Percentiles rank a stretch among this genome's conserved stretches.
These are phyloP conservation scores for zebrafish (Danio rerio) DNA, from an alignment of 2,113 vertebrate species.

Conservation along the genomic window DNA sequence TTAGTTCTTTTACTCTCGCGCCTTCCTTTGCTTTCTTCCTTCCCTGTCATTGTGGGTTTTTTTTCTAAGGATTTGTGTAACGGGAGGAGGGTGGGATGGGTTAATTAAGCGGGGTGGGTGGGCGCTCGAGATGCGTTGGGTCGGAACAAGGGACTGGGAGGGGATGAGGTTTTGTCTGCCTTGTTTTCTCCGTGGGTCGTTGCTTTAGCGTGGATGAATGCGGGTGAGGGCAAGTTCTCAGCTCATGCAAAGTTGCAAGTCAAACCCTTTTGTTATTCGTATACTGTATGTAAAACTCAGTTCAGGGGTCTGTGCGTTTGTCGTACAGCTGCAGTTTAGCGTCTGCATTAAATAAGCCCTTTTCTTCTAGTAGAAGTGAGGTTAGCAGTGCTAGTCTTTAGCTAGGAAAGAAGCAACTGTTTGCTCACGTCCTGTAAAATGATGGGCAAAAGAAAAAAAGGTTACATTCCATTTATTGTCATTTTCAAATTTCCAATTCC, in stretches of 20 bases:
- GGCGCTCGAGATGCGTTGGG: background rate
- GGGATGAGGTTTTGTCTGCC: constrained; percentile 42
- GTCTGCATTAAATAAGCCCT: constrained; percentile 24
- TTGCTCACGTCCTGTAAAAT: constrained; percentile 60
- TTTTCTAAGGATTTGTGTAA: constrained; percentile 47
- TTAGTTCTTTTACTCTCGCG: constrained; percentile 45
- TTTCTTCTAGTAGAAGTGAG: constrained; percentile 19
- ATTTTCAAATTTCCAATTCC: constrained; percentile 57
- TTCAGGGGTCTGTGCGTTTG: constrained; percentile 32
- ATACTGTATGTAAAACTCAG: constrained; percentile 48
- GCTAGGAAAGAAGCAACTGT: constrained; percentile 50
- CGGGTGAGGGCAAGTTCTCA: constrained; percentile 20
- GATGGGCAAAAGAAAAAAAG: constrained; percentile 50
- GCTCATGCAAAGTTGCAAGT: constrained; percentile 49
- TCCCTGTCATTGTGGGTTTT: constrained; percentile 46
- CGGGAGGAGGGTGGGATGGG: constrained; percentile 31
- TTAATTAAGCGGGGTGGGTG: background rate
- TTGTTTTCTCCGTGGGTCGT: constrained; percentile 27
- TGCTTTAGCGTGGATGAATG: constrained; percentile 30
- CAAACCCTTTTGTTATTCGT: constrained; percentile 31
- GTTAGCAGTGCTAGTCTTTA: constrained; percentile 19
- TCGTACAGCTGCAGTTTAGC: constrained; percentile 45
- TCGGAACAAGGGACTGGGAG: background rate
- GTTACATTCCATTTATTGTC: constrained; percentile 70
- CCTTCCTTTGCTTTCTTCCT: constrained; percentile 34